These are phyloP conservation scores for Drosophila nr. perissopoda DNA, from an alignment of 2,888 invertebrate genomes.

Conservation along the genomic window DNA sequence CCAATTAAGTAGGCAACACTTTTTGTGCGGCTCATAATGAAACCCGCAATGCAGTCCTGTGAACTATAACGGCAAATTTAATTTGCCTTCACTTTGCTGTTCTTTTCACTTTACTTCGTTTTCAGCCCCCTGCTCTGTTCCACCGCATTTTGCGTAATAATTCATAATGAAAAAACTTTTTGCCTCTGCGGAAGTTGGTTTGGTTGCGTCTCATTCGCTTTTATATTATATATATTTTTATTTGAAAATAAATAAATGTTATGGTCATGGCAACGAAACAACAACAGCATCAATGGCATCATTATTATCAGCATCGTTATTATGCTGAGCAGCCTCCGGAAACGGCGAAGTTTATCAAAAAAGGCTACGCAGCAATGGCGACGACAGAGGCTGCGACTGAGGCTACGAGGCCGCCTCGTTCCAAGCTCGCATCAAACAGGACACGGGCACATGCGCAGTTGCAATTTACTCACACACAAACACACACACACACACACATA, in stretches of 20 bases:
- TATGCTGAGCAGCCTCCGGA: constrained; percentile 34
- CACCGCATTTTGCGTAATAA: constrained; percentile 65
- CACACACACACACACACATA: constrained; percentile 25
- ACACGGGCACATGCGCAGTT: constrained; percentile 64
- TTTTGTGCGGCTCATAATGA: constrained; percentile 44
- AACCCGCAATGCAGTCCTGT: constrained; percentile 58
- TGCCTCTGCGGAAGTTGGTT: constrained; percentile 31
- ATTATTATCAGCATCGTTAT: constrained; percentile 48
- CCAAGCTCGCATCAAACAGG: constrained; percentile 35
- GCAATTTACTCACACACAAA: constrained; percentile 23
- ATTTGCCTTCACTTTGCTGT: constrained; percentile 39
- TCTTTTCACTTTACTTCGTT: not conserved
- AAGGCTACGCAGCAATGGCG: constrained; percentile 66
- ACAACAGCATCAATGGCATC: constrained; percentile 3
- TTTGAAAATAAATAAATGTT: constrained; percentile 76
- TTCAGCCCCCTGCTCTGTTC: not conserved
- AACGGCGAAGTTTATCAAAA: constrained; percentile 82
- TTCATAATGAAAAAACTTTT: constrained; percentile 80
- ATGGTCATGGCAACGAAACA: constrained; percentile 52
- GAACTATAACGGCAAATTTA: constrained; percentile 48
- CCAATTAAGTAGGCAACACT: constrained; percentile 48
- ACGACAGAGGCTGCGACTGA: constrained; percentile 29
- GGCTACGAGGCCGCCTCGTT: constrained; percentile 34
- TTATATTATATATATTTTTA: constrained; percentile 60
- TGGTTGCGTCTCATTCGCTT: constrained; percentile 25